phyloP scores from a whole-genome alignment of 2,888 invertebrate genomes.

The Drosophila longiperda region DNA sequence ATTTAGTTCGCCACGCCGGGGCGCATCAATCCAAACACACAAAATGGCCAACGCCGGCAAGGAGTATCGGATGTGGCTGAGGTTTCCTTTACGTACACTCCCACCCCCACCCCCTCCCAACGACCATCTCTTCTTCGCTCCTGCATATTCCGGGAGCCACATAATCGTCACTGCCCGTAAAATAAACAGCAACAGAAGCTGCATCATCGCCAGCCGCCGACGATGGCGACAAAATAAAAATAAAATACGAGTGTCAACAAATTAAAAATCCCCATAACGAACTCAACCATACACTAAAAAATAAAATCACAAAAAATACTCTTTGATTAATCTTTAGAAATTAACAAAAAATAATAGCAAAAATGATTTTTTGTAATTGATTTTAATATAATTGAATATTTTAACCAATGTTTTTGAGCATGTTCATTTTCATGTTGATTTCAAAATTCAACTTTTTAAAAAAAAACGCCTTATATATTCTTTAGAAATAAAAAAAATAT shows the following conservation, averaged over 20 bases:
- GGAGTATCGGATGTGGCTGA: conserved; percentile 80
- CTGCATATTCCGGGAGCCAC: conserved; percentile 44
- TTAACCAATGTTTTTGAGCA: neutral
- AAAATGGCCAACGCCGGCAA: conserved; percentile 73
- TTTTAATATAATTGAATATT: neutral
- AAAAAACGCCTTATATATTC: neutral
- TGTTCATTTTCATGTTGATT: no score
- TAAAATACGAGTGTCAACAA: conserved; percentile 55
- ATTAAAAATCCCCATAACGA: neutral
- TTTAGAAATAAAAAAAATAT: no score
- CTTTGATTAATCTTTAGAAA: no score
- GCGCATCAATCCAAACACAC: conserved; percentile 80
- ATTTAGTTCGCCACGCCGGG: conserved; percentile 76
- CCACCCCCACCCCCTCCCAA: neutral
- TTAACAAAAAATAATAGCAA: no score
- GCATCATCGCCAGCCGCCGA: conserved; percentile 16
- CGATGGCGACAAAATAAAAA: conserved; percentile 79
- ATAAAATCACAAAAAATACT: neutral
- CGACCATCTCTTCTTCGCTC: neutral
- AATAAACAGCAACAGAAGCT: conserved; percentile 70
- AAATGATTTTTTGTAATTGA: no score
- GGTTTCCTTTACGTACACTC: conserved; percentile 61
- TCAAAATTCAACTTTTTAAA: no score
- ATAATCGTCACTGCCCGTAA: conserved; percentile 80
- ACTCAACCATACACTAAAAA: conserved; percentile 15